These are phyloP conservation scores for Bacillus rossius DNA, from an alignment of 1,140 invertebrate species.

Conservation along the genomic window DNA sequence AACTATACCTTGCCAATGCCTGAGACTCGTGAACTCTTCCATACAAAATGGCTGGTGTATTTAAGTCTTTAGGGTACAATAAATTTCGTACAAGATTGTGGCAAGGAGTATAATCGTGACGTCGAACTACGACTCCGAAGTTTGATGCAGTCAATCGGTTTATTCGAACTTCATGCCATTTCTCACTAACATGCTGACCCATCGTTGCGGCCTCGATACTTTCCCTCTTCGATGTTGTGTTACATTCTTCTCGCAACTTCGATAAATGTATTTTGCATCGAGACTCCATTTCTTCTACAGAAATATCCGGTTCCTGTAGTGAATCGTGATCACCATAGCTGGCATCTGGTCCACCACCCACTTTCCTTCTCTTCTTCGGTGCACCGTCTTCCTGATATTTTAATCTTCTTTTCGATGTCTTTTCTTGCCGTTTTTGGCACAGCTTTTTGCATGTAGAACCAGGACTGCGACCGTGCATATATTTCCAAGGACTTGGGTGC, in stretches of 20 bases:
- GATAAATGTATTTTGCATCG: not conserved
- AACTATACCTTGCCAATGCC: not conserved
- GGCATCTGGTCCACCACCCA: not conserved
- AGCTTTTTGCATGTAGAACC: not conserved
- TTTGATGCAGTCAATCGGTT: not conserved
- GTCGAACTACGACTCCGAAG: not conserved
- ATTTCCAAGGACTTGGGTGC: not conserved
- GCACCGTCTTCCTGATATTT: not conserved
- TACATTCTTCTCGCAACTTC: not conserved
- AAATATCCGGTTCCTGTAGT: not conserved
- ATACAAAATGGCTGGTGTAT: not conserved
- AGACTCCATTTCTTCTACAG: not conserved
- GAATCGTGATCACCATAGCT: not conserved
- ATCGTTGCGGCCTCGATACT: not conserved
- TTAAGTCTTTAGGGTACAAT: not conserved
- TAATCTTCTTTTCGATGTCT: not conserved
- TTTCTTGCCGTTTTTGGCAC: not conserved
- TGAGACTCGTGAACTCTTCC: not conserved
- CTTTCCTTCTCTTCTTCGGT: not conserved
- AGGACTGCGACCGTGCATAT: not conserved
- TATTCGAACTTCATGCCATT: not conserved
- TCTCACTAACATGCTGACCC: not conserved
- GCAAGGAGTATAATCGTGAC: not conserved
- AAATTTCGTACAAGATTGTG: not conserved
- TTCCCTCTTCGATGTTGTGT: not conserved